A percentile compares a stretch with the other conserved stretches of the same genome.
Conservation (phyloP, 1,140 invertebrate species). For the Episyrphus balteatus region DNA sequence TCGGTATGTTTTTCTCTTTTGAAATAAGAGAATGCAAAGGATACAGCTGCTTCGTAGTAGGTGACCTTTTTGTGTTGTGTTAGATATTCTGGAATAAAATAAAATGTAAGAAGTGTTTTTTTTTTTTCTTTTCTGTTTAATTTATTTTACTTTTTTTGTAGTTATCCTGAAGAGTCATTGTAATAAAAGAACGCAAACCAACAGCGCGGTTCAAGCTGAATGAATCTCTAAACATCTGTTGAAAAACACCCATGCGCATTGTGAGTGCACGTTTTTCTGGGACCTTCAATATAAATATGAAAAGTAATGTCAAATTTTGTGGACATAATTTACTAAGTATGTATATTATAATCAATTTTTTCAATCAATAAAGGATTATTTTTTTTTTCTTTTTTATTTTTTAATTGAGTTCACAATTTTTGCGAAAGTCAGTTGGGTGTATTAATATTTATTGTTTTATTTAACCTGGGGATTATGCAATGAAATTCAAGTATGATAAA, state of each 20-base stretch:
- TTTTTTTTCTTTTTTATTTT: no score
- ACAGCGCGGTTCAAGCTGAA: constrained; percentile 20
- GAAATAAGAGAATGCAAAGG: constrained; percentile 26
- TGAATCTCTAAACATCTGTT: constrained; percentile 14
- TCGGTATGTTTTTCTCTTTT: constrained; percentile 15
- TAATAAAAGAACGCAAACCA: constrained; percentile 22
- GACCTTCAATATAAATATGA: not conserved
- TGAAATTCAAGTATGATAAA: no score
- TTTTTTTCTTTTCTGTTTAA: constrained; percentile 18
- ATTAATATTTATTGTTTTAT: no score
- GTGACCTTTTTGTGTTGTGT: constrained; percentile 7
- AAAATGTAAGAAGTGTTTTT: not conserved
- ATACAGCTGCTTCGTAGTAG: constrained; percentile 20
- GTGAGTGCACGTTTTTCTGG: constrained; percentile 2
- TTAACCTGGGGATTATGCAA: no score
- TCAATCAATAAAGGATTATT: no score
- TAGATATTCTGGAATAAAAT: constrained; percentile 2
- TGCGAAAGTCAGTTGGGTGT: no score
- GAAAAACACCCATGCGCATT: constrained; percentile 8
- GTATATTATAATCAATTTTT: no score
- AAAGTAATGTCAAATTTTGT: no score
- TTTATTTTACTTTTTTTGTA: constrained; percentile 18
- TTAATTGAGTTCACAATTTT: no score
- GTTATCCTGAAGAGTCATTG: constrained; percentile 21
- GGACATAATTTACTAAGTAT: no score